Base-by-base conservation (phyloP, 2,113 vertebrate species). In the Gavia stellata region DNA sequence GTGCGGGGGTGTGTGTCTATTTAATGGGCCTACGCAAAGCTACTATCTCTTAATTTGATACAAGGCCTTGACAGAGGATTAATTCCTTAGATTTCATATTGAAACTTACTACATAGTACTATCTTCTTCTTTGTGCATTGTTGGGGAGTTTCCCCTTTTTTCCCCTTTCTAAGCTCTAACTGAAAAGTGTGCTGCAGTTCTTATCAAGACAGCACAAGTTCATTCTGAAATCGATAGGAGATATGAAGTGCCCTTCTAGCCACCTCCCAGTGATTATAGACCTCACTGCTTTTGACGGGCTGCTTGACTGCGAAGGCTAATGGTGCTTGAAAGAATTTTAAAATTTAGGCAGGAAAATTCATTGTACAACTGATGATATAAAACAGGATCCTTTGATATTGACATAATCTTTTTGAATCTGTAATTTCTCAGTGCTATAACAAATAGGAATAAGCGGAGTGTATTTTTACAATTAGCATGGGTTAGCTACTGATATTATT, bases 401-500 rank as follows among this genome's bases (percentile, higher is more conserved):
- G 63, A 52, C 12, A 38, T 36, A 36, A 49, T 59, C 29, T 70
- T 79, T 82, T 75, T 80, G 52, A 94, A 93, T 67, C 61, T 94
- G 34, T 94, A 93, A 90, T 97, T 95, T 94, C 91, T 96, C 89
- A 90, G 42, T 80, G 84, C 65, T 34, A 4, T 87, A 77, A 77
- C 36, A 89, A 87, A 55, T 6, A 90, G 86, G 88, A 93, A 38
- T 74, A 81, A 95, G 73, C 90, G 90, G 92, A 94, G 68, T 88
- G 19, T 94, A 89, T 95, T 97, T 96, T 96, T 93, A 86, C 72
- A 81, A 50, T 79, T 88, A 84, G 63, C 13, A 7, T 56, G 84
- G 86, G 50, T 96, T 97, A 93, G 56, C 94, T 97, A 82, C 91
- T 86, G 82, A 72, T 95, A 92, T 45, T 91, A 52, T 87, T 94